Evolutionary conservation across 1,140 invertebrate species (phyloP), one percentile per base, ranked within the genome.

Genomic region (Hypothenemus hampei): DNA sequence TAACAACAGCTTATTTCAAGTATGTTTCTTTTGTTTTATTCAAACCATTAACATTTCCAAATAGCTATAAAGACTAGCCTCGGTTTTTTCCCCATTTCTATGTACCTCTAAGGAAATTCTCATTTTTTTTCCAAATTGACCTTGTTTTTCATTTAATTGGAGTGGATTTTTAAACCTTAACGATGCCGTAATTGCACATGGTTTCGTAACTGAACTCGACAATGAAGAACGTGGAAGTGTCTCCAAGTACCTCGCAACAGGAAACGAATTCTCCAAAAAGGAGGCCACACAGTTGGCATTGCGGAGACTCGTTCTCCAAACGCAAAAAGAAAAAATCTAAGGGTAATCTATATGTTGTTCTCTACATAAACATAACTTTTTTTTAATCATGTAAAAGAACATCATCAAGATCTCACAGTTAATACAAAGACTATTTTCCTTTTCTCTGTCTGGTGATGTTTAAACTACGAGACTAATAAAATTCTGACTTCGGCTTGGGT

Each of bases 231-330:
- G 6, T 11, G n/a, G 22, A 36, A 7, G 52, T 41, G 11, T 55
- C 52, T 6, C 52, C 52, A 22, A n/a, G 52, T 23, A 11, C 21
- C 20, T 36, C 52, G 3, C 22, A 31, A 22, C 8, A 31, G 18
- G 43, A 36, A 48, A 41, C 43, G 33, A 20, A 21, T 7, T 50
- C 44, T 31, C 55, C 61, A 16, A 63, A 54, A 52, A 54, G 58
- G 31, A 60, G 66, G 13, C 66, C 66, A 24, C 66, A 68, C 59
- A 68, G 66, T 51, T 68, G 66, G 66, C 66, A 68, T 46, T 62
- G 57, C 53, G 61, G 61, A 29, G 58, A 58, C n/a, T 58, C 63
- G 24, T 52, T 52, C 11, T 13, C 22, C 15, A 36, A 26, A 19
- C 13, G 16, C 18, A 45, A 48, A 11, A 49, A 57, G 19, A 13